phyloP scores from a whole-genome alignment of 2,113 vertebrate genomes.

The Neogale vison region DNA sequence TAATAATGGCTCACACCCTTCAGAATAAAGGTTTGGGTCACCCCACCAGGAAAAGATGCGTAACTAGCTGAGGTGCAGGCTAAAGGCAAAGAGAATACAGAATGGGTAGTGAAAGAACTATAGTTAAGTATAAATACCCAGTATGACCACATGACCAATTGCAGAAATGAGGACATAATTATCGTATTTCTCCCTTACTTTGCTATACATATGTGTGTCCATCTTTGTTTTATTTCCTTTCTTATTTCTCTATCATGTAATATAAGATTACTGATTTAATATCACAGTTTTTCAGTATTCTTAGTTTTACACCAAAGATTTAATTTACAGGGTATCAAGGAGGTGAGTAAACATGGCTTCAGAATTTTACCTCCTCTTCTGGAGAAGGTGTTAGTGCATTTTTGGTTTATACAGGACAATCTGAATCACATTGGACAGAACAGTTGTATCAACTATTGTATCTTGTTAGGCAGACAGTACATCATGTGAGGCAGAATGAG shows the following conservation, averaged over 20 bases:
- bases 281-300: not conserved
- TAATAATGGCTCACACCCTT: not conserved
- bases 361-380: not conserved
- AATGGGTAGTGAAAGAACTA: not conserved
- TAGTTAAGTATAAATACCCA: not conserved
- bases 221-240: not conserved
- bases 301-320: not conserved
- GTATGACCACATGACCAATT: not conserved
- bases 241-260: not conserved
- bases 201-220: too few species aligned
- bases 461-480: not conserved
- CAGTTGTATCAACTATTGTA: not conserved
- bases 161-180: not conserved
- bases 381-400: not conserved
- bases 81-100: not conserved
- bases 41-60: not conserved
- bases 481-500: not conserved
- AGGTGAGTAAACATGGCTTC: not conserved
- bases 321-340: not conserved
- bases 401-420: not conserved
- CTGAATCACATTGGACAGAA: not conserved
- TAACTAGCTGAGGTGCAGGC: not conserved
- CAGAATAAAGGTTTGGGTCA: not conserved
- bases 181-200: not conserved
- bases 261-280: not conserved